These are phyloP conservation scores for Lepus timidus DNA, from an alignment of 2,113 vertebrate genomes.

Conservation along the genomic window DNA sequence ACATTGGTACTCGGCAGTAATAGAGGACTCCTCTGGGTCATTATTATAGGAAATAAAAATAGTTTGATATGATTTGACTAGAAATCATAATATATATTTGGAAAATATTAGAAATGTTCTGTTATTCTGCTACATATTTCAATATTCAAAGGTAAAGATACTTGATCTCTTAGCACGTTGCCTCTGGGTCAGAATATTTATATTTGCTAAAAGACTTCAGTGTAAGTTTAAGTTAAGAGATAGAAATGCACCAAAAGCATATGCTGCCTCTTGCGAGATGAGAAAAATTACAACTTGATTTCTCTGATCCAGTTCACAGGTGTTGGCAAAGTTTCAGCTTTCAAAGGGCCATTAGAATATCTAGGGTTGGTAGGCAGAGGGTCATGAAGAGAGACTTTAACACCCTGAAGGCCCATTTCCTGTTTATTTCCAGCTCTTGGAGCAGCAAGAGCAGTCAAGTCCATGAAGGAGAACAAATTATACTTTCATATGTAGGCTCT, in stretches of 20 bases:
- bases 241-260: not conserved
- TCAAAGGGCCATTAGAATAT: not conserved
- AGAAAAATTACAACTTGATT: not conserved
- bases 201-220: slow-evolving; percentile 5
- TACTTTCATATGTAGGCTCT: not conserved
- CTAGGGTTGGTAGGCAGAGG: not conserved
- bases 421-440: not conserved
- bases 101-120: not conserved
- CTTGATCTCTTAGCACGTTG: not conserved
- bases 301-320: not conserved
- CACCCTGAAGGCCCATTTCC: not conserved
- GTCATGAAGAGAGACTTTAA: not conserved
- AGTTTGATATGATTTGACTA: not conserved
- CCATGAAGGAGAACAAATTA: not conserved
- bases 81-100: not conserved
- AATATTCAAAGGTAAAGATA: slow-evolving; percentile 38
- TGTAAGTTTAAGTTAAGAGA: not conserved
- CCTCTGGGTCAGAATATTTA: not conserved
- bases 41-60: not conserved
- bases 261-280: not conserved
- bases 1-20: not conserved
- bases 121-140: not conserved
- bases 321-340: not conserved
- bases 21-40: not conserved
- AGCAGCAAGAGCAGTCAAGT: not conserved